A percentile compares a stretch with the other conserved stretches of the same genome.
Conservation (phyloP, 2,113 vertebrate genomes). For the Gasterosteus nipponicus region DNA sequence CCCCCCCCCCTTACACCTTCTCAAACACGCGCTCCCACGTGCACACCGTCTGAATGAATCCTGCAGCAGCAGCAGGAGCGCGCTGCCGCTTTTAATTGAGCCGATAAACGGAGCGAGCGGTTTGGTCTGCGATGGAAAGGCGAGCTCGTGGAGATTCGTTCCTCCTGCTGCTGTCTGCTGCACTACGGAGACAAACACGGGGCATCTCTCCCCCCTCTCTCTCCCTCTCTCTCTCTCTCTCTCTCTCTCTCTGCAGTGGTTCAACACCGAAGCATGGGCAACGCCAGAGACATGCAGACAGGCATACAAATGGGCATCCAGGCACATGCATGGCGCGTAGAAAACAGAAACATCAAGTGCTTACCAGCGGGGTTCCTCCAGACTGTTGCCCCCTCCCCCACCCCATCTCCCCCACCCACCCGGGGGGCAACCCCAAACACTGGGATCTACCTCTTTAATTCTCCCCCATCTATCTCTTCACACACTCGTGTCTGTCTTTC, state of each 20-base stretch:
- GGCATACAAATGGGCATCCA: constrained; percentile 53
- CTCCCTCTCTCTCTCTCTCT: not conserved
- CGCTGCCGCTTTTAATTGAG: constrained; percentile 67
- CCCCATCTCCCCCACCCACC: not conserved
- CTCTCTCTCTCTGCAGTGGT: constrained; percentile 58
- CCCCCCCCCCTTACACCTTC: constrained; percentile 36
- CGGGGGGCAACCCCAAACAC: constrained; percentile 42
- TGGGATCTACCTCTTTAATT: constrained; percentile 54
- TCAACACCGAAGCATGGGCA: constrained; percentile 51
- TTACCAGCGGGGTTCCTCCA: constrained; percentile 69
- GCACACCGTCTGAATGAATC: constrained; percentile 39
- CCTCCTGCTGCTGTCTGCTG: constrained; percentile 53
- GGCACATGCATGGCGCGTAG: constrained; percentile 28
- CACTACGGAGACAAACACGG: constrained; percentile 45
- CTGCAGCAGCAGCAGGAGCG: constrained; percentile 57
- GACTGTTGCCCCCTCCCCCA: constrained; percentile 26
- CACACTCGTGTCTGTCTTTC: constrained; percentile 19
- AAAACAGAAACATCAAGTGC: constrained; percentile 50
- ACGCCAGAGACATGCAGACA: constrained; percentile 37
- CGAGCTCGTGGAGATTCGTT: constrained; percentile 47
- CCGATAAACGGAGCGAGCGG: constrained; percentile 53
- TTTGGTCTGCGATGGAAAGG: constrained; percentile 68
- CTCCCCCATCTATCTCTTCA: constrained; percentile 15
- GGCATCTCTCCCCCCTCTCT: constrained; percentile 12
- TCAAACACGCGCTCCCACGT: not conserved